Base-by-base conservation (phyloP, 2,888 invertebrate genomes). In the Drosophila kambysellisi region DNA sequence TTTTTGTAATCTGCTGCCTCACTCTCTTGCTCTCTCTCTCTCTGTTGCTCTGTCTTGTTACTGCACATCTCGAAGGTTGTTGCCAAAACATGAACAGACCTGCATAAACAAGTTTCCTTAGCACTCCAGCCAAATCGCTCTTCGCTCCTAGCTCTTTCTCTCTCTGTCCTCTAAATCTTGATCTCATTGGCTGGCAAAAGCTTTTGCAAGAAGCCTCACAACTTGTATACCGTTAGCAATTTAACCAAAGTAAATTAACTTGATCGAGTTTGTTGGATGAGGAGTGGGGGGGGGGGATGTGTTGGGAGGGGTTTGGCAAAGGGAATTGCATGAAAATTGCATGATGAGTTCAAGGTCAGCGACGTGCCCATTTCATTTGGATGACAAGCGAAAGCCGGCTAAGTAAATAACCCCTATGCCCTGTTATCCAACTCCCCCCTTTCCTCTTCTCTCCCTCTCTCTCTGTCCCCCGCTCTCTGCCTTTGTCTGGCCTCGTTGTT, bases 301-400 rank as follows among this genome's bases (percentile, higher is more conserved):
- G 25, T 25, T 25, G 25, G 60, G 4, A n/a, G 12, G 5, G n/a
- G 12, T 1, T 17, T 7, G n/a, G 39, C 17, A n/a, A 12, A 15
- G 33, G 11, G 43, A 43, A 51, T 52, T 60, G 76, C 71, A 74
- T 71, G 73, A 75, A 84, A 82, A 87, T 83, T 85, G 77, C 78
- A 82, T 74, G 66, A 32, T 52, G 76, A 74, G 90, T 89, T 90
- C 90, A 90, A 90, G 90, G 90, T 91, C 88, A 91, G 80, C 87
- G 79, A 88, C 90, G 86, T 91, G 90, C 80, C 62, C 81, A 82
- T 83, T 88, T 85, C 70, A 83, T 86, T 88, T 88, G 59, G 69
- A 60, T 79, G 88, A 79, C 82, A 82, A 82, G 85, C 81, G 76
- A 84, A 82, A 84, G 82, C 62, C 41, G 20, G n/a, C n/a, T 41